Percentiles rank a stretch among this genome's conserved stretches.
phyloP scores from a whole-genome alignment of 2,797 vertebrate species.

The Poeciliopsis paucimaculata region DNA sequence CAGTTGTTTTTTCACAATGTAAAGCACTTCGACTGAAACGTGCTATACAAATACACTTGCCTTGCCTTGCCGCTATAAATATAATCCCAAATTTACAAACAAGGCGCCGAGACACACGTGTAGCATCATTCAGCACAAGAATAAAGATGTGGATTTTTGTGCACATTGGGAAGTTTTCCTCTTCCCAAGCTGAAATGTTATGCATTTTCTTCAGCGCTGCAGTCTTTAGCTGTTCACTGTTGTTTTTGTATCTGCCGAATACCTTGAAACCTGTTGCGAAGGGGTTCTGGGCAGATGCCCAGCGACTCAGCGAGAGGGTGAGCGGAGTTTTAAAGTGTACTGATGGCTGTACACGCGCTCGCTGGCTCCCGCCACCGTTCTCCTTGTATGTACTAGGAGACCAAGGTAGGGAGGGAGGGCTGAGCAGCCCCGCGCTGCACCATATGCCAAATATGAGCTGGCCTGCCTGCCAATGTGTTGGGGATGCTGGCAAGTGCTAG shows the following conservation, averaged over 20 bases:
- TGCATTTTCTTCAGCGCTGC: background rate
- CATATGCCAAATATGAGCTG: conserved; percentile 78
- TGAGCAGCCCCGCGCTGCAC: conserved; percentile 73
- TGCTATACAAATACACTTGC: background rate
- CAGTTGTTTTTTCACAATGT: background rate
- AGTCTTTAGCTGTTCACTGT: conserved; percentile 8
- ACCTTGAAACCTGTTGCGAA: conserved; percentile 59
- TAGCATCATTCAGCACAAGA: background rate
- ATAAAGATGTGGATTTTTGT: background rate
- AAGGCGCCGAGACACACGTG: background rate
- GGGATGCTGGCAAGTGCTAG: conserved; percentile 77
- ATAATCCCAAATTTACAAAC: background rate
- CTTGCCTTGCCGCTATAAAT: background rate
- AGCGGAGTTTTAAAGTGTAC: background rate
- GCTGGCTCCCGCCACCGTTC: conserved; percentile 35
- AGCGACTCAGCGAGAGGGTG: conserved; percentile 30
- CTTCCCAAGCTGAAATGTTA: background rate
- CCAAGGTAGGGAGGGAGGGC: conserved; percentile 70
- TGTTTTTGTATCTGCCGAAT: conserved; percentile 31
- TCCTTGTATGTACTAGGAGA: conserved; percentile 59
- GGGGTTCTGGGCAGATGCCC: conserved; percentile 48
- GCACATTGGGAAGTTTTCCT: background rate
- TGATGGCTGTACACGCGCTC: conserved; percentile 4
- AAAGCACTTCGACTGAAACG: background rate
- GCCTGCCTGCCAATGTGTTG: conserved; percentile 78